Evolutionary conservation across 1,140 invertebrate species (phyloP).

Genomic region (Mercenaria mercenaria): DNA sequence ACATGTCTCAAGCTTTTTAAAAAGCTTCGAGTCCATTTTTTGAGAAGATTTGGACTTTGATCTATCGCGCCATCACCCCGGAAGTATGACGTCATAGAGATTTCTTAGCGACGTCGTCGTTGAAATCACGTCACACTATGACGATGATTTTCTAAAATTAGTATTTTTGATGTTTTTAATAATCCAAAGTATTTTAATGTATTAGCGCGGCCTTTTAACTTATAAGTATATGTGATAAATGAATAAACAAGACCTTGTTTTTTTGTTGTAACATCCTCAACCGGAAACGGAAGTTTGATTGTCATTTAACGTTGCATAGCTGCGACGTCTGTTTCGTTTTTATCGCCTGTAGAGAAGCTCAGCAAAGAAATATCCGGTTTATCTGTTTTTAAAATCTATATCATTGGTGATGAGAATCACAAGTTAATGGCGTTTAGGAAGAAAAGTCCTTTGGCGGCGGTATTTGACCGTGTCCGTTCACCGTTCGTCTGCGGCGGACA

Average conservation of each 20-base stretch:
- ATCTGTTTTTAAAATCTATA: too few relatives aligned
- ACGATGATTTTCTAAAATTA: background rate
- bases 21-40: constrained; percentile 48
- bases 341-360: too few relatives aligned
- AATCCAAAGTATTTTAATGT: too few relatives aligned
- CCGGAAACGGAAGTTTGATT: background rate
- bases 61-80: background rate
- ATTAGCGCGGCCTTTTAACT: too few relatives aligned
- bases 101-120: background rate
- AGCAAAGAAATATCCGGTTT: too few relatives aligned
- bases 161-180: background rate
- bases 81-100: background rate
- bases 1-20: constrained; percentile 43
- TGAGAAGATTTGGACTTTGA: background rate
- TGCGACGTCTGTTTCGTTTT: background rate
- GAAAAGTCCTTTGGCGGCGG: background rate
- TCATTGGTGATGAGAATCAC: background rate
- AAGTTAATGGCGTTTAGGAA: background rate
- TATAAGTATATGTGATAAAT: too few relatives aligned
- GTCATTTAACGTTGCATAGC: background rate
- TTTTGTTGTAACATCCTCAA: too few relatives aligned
- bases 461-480: background rate
- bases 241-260: too few relatives aligned
- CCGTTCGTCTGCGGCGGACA: background rate
- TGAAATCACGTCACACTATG: background rate